Base-by-base conservation (phyloP, 2,888 invertebrate genomes). In the Nephrocerus scutellatus region DNA sequence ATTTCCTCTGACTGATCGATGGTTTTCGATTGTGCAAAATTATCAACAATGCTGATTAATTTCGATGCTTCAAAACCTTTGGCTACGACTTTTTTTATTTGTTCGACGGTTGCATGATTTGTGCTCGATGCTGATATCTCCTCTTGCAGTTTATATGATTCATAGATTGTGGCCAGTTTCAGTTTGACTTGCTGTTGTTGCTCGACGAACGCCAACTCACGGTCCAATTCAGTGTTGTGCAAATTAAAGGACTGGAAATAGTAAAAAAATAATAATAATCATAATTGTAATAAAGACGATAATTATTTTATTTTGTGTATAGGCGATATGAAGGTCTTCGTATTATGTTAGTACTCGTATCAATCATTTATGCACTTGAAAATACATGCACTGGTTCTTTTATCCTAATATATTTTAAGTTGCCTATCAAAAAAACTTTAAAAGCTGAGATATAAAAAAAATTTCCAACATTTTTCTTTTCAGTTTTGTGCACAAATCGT, bases 201-300 rank as follows among this genome's bases (percentile, higher is more conserved):
- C 60, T 82, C 77, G 15, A 80, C 78, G 59, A 81, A 83, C 41
- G 73, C 72, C n/a, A 84, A 74, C 63, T 84, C 81, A 1, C 74
- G 73, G 33, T 78, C 77, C 18, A 83, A 68, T 54, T 74, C 72
- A 6, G 76, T 76, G 47, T 80, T 75, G 37, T 79, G 73, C 54
- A 84, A 62, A 54, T 79, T 74, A 51, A 80, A 84, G 63, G 79
- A 79, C 85, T 85, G 72, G 43, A 73, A 67, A 36, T 48, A 53
- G 52, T 19, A 37, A 20, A 34, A 37, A 29, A 28, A 16, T n/a
- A n/a, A n/a, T n/a, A n/a, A n/a, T n/a, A n/a, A n/a, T n/a, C n/a
- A n/a, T n/a, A n/a, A n/a, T n/a, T n/a, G n/a, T n/a, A n/a, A n/a
- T n/a, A n/a, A n/a, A n/a, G n/a, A n/a, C n/a, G n/a, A n/a, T n/a